Evolutionary conservation across 2,797 vertebrate species (phyloP).

Genomic region (Enteromius paludinosus): DNA sequence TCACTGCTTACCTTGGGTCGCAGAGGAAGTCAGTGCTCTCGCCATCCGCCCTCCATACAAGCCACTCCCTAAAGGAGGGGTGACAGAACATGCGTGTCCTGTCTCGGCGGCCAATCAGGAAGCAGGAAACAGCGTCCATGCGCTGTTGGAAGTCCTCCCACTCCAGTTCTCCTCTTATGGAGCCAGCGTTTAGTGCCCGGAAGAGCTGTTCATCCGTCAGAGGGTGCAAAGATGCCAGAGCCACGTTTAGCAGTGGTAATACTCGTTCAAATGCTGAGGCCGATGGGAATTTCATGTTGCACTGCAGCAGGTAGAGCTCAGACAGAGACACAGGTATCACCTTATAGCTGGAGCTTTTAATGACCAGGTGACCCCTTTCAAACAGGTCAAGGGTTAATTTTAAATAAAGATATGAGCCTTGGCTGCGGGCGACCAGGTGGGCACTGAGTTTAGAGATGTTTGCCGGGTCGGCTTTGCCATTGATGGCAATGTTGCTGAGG

Average conservation of each 20-base stretch:
- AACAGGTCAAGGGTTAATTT: slow-evolving; percentile 95
- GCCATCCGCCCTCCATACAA: slow-evolving; percentile 95
- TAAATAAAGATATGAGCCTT: slow-evolving; percentile 95
- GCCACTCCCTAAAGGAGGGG: slow-evolving; percentile 97
- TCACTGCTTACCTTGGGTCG: slow-evolving; percentile 88
- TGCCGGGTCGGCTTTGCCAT: slow-evolving; percentile 87
- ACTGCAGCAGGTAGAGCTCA: slow-evolving; percentile 96
- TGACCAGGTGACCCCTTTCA: slow-evolving; percentile 90
- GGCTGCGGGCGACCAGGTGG: slow-evolving; percentile 91
- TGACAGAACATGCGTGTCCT: slow-evolving; percentile 98
- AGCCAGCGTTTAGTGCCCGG: slow-evolving; percentile 91
- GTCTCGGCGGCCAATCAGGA: slow-evolving; percentile 92
- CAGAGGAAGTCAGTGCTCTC: slow-evolving; percentile 94
- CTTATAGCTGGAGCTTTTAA: slow-evolving; percentile 96
- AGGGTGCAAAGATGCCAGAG: slow-evolving; percentile 93
- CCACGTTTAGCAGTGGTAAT: slow-evolving; percentile 91
- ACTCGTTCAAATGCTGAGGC: slow-evolving; percentile 89
- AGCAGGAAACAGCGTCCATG: slow-evolving; percentile 91
- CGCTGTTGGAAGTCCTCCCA: slow-evolving; percentile 96
- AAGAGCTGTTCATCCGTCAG: slow-evolving; percentile 98
- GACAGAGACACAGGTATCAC: slow-evolving; percentile 95
- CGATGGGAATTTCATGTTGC: slow-evolving; percentile 89
- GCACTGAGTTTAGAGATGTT: slow-evolving; percentile 91
- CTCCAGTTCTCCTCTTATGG: slow-evolving; percentile 84
- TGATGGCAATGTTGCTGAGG: slow-evolving; percentile 90